Conservation (phyloP, 30 jellyfish, hydroid and myxozoan genomes). For the Pelagia noctiluca region DNA sequence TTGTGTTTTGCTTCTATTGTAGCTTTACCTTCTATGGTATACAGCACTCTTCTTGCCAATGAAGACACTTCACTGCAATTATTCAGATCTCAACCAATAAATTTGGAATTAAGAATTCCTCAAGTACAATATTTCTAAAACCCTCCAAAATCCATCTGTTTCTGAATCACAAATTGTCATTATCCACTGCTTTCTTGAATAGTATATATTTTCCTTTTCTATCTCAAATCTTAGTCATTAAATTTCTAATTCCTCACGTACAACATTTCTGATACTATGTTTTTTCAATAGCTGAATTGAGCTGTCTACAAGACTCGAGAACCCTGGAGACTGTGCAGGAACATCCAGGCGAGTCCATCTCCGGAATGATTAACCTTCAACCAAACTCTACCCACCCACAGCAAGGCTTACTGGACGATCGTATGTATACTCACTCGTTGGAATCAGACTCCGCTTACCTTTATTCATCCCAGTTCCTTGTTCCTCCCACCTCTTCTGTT, state of each 20-base stretch:
- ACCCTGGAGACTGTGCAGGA: constrained; percentile 55
- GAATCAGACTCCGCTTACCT: constrained; percentile 32
- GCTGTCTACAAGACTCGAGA: constrained; percentile 24
- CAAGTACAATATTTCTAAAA: too few species aligned
- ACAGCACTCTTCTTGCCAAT: too few species aligned
- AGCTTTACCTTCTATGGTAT: too few species aligned
- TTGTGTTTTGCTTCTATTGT: too few species aligned
- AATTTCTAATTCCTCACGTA: too few species aligned
- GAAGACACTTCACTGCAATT: too few species aligned
- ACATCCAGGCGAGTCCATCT: constrained; percentile 8
- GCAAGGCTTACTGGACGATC: constrained; percentile 38
- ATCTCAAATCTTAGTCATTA: too few species aligned
- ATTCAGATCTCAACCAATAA: too few species aligned
- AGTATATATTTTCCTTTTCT: background rate
- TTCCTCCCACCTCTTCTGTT: constrained; percentile 21
- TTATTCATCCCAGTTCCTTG: constrained; percentile 50
- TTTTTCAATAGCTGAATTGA: constrained; percentile 69
- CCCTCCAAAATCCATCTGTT: too few species aligned
- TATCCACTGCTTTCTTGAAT: background rate
- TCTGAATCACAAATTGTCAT: too few species aligned
- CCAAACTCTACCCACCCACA: constrained; percentile 11
- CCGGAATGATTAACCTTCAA: constrained; percentile 11
- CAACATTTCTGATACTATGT: too few species aligned
- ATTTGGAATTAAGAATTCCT: too few species aligned
- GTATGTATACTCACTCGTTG: constrained; percentile 44